Conservation (phyloP, 2,888 invertebrate genomes). For the Xanthia togata region DNA sequence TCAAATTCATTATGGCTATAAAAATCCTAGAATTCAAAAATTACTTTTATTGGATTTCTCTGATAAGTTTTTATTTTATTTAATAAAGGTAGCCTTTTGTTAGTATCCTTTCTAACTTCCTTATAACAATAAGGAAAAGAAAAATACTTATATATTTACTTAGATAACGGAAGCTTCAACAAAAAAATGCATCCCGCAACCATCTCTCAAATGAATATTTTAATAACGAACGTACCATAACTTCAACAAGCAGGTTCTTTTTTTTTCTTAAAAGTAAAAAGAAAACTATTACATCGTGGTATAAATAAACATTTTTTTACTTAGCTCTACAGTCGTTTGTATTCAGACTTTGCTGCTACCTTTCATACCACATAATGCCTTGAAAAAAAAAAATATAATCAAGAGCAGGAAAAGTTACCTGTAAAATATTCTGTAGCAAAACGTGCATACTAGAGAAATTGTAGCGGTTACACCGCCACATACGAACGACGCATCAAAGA, state of each 20-base stretch:
- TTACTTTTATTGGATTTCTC: not conserved
- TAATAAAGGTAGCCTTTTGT: not conserved
- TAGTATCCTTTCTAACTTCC: not conserved
- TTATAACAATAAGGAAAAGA: not conserved
- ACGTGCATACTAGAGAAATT: not conserved
- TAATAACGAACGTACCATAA: not conserved
- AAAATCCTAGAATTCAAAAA: not conserved
- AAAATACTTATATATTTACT: not conserved
- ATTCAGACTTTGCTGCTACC: conserved; percentile 14
- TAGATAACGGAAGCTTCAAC: not conserved
- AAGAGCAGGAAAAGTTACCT: not conserved
- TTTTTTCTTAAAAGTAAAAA: conserved; percentile 11
- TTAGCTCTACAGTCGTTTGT: conserved; percentile 22
- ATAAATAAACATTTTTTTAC: conserved; percentile 38
- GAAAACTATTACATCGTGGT: conserved; percentile 12
- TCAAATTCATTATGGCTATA: not conserved
- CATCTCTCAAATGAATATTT: conserved; percentile 2
- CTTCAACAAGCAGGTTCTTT: not conserved
- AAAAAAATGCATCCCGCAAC: not conserved
- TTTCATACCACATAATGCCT: not conserved
- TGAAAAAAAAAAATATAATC: conserved; percentile 17
- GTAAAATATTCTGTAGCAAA: not conserved
- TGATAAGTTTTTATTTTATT: not conserved
- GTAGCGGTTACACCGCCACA: too few species aligned
- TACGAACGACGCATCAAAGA: too few species aligned